Evolutionary conservation across 2,888 invertebrate species (phyloP).

Genomic region (Prenolepis imparis): DNA sequence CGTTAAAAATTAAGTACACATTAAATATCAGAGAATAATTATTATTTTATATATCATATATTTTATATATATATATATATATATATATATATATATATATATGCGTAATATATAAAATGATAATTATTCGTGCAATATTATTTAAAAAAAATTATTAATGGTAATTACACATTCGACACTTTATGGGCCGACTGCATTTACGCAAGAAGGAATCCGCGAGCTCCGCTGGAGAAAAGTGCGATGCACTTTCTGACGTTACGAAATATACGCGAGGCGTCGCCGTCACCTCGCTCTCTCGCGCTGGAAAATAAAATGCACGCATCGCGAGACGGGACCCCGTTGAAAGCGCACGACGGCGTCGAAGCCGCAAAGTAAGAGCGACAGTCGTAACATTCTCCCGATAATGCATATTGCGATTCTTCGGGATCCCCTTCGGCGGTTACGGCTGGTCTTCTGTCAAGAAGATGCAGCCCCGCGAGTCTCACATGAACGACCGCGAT

Average conservation of each 20-base stretch:
- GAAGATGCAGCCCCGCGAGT: constrained; percentile 31
- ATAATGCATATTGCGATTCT: constrained; percentile 62
- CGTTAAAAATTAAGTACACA: neutral
- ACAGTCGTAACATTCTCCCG: constrained; percentile 55
- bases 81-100: neutral
- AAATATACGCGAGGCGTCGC: constrained; percentile 25
- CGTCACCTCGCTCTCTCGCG: constrained; percentile 5
- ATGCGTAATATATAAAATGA: too few species aligned
- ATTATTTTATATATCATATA: neutral
- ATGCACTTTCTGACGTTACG: constrained; percentile 36
- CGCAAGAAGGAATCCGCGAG: neutral
- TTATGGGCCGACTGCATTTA: constrained; percentile 14
- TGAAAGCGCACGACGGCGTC: constrained; percentile 34
- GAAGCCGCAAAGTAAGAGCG: constrained; percentile 64
- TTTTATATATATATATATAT: neutral
- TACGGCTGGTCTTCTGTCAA: constrained; percentile 34
- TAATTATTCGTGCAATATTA: too few species aligned
- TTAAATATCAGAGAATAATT: neutral
- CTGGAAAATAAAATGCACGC: constrained; percentile 33
- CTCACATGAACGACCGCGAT: constrained; percentile 53
- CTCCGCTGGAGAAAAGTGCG: neutral
- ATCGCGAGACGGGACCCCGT: constrained; percentile 26
- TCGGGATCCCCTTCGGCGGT: constrained; percentile 38
- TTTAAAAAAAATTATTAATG: too few species aligned
- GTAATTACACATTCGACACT: too few species aligned